Percentiles rank a stretch among this genome's conserved stretches.
These are phyloP conservation scores for Pimpla rufipes DNA, from an alignment of 2,888 invertebrate genomes.

Conservation along the genomic window DNA sequence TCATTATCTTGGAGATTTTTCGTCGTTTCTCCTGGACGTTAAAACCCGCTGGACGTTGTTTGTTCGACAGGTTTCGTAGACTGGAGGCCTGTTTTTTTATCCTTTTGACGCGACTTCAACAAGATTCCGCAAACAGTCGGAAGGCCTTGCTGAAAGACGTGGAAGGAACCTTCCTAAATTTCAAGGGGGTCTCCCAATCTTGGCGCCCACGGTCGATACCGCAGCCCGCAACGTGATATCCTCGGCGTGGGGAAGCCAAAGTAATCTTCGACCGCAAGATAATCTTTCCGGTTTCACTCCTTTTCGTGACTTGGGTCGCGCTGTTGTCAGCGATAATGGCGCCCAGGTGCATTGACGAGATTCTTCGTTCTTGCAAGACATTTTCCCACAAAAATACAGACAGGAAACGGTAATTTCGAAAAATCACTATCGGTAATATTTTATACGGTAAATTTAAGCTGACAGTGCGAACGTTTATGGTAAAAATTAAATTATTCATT, in stretches of 20 bases:
- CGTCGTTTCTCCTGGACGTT: background rate
- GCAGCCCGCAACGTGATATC: constrained; percentile 79
- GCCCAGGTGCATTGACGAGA: background rate
- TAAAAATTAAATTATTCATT: too few species aligned
- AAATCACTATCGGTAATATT: too few species aligned
- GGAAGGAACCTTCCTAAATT: constrained; percentile 14
- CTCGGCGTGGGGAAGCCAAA: constrained; percentile 79
- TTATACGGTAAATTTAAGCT: too few species aligned
- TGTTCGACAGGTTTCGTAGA: background rate
- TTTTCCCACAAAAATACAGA: background rate
- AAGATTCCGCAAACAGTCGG: background rate
- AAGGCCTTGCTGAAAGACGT: background rate
- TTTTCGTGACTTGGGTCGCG: background rate
- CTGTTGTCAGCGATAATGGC: background rate
- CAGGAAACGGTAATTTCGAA: too few species aligned
- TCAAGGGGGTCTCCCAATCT: constrained; percentile 23
- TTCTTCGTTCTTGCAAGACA: too few species aligned
- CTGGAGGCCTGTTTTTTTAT: background rate
- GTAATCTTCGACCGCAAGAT: constrained; percentile 82
- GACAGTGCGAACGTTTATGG: too few species aligned
- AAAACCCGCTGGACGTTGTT: background rate
- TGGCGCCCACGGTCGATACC: constrained; percentile 19
- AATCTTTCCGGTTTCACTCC: constrained; percentile 79
- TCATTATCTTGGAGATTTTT: background rate
- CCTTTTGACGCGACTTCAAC: background rate